Conservation (phyloP, 2,113 vertebrate genomes). For the Cricetomys ansorgei region DNA sequence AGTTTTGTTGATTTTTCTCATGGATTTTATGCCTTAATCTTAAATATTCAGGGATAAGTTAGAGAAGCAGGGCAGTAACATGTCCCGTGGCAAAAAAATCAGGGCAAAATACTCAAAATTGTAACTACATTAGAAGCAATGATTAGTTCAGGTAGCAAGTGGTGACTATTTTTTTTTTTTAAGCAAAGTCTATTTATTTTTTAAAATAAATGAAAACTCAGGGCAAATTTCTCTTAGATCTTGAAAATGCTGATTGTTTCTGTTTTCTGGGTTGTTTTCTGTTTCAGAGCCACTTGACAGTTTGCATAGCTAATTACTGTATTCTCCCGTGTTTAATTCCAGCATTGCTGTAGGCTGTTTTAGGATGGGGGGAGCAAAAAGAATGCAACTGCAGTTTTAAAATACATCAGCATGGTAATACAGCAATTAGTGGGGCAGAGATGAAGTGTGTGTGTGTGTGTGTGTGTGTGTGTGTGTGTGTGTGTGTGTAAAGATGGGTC, state of each 20-base stretch:
- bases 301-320: conserved; percentile 80
- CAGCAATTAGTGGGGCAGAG: neutral
- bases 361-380: neutral
- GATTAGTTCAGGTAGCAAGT: neutral
- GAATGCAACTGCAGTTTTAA: conserved; percentile 53
- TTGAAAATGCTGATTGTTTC: conserved; percentile 67
- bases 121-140: neutral
- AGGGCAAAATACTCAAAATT: conserved; percentile 27
- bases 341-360: neutral
- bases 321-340: conserved; percentile 77
- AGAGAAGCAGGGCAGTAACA: neutral
- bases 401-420: conserved; percentile 71
- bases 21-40: neutral
- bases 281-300: conserved; percentile 67
- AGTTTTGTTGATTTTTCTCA: neutral
- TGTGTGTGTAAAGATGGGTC: conserved; percentile 24
- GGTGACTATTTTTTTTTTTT: conserved; percentile 61
- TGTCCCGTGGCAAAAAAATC: neutral
- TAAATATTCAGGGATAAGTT: neutral
- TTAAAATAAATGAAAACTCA: conserved; percentile 41
- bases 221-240: conserved; percentile 60
- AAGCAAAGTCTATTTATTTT: conserved; percentile 74
- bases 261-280: conserved; percentile 63
- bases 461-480: neutral
- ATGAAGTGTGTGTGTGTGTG: neutral